Conservation (phyloP, 1,140 invertebrate genomes). For the Stegodyphus mimosarum region DNA sequence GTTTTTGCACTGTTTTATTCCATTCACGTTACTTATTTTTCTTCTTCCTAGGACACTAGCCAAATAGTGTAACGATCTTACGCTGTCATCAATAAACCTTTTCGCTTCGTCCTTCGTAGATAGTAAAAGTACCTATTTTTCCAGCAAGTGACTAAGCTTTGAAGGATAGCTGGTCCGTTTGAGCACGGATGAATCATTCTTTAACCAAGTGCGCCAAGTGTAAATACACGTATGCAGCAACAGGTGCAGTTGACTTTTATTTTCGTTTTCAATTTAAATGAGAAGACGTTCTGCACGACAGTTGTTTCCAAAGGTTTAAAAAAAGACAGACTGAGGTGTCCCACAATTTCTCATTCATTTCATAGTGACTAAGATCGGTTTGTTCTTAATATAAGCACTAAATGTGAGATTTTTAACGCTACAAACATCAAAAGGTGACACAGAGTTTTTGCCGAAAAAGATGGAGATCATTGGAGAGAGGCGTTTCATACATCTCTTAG, state of each 20-base stretch:
- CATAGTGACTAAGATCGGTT: no score
- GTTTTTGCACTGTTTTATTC: constrained; percentile 12
- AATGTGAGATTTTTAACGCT: no score
- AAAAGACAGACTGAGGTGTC: no score
- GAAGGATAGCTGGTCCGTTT: constrained; percentile 1
- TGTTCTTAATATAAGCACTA: no score
- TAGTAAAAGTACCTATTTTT: neutral
- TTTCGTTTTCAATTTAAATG: neutral
- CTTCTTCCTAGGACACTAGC: constrained; percentile 3
- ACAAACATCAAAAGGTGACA: no score
- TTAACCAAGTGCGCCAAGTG: constrained; percentile 14
- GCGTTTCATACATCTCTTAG: no score
- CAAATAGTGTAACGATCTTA: constrained; percentile 27
- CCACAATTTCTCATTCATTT: no score
- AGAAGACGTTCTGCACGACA: no score
- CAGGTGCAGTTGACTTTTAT: constrained; percentile 20
- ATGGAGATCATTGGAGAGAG: no score
- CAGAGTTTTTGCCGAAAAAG: no score
- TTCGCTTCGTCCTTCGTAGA: constrained; percentile 13
- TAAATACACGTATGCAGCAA: constrained; percentile 1
- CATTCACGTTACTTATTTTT: constrained; percentile 19
- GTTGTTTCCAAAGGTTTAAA: no score
- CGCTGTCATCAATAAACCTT: neutral
- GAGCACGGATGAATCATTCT: constrained; percentile 20
- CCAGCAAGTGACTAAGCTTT: constrained; percentile 3